Conservation (phyloP, 92 coral and sea anemone genomes). For the Parazoanthus darwini region DNA sequence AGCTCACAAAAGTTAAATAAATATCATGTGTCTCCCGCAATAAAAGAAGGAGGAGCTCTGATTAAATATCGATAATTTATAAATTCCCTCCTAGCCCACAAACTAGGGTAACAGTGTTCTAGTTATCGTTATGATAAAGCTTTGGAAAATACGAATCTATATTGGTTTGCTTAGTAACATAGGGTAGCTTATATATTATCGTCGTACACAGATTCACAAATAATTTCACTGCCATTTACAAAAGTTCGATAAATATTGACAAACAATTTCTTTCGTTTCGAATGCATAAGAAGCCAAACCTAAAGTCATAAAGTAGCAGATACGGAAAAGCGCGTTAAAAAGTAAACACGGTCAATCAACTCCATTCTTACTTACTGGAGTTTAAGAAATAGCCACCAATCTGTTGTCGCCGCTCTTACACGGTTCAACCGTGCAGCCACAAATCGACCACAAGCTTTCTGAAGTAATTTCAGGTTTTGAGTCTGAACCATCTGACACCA, state of each 20-base stretch:
- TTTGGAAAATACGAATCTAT: conserved; percentile 4
- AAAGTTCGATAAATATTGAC: conserved; percentile 34
- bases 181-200: background rate
- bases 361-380: background rate
- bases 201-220: conserved; percentile 5
- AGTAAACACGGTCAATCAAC: background rate
- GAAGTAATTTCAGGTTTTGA: background rate
- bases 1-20: conserved; percentile 42
- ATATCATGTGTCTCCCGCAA: conserved; percentile 37
- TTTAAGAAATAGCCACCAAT: background rate
- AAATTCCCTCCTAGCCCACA: conserved; percentile 33
- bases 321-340: background rate
- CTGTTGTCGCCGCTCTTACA: background rate
- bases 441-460: background rate
- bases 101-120: conserved; percentile 37
- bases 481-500: conserved; percentile 1
- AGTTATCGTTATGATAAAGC: conserved; percentile 7
- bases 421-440: background rate
- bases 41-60: conserved; percentile 66
- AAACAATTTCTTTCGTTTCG: conserved; percentile 13
- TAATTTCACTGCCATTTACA: conserved; percentile 19
- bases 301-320: conserved; percentile 10
- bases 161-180: conserved; percentile 5
- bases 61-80: conserved; percentile 52
- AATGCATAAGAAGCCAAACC: background rate